Evolutionary conservation across 2,113 vertebrate species (phyloP), one percentile per base, ranked within the genome.

Genomic region (Leucopternis melanops): DNA sequence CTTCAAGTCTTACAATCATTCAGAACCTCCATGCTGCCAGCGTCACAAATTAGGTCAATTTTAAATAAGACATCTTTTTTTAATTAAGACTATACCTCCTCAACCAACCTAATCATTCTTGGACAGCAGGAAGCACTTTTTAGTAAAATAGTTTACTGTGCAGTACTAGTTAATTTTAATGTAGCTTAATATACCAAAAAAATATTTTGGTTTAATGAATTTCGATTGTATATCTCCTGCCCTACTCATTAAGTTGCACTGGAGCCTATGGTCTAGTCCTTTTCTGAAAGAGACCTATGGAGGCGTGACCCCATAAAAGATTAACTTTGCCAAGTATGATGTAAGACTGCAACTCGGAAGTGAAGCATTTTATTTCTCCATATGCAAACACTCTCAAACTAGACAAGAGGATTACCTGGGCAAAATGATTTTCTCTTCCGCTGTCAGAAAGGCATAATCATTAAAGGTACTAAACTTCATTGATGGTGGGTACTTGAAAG

Each of bases 401-500:
- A 61, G 20, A 34, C 8, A 69, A 22, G 49, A 63, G 54, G 18
- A 88, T 96, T 98, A 99, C 99, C 99, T 99, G 92, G 99, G 99
- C 92, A 99, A 97, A 97, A 99, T 99, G 22, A 99, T 99, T 95
- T 99, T 99, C 95, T 99, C 99, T 95, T 99, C 99, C 74, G 99
- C 98, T 86, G 98, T 98, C 75, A 99, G 98, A 21, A 99, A 99
- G 78, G 99, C 99, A 14, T 99, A 99, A 93, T 99, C 99, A 66
- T 99, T 99, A 96, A 99, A 99, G 97, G 99, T 99, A 98, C 98
- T 99, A 97, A 99, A 99, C 97, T 99, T 99, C 93, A 98, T 97
- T 36, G 99, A 94, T 6, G 99, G 99, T 42, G 99, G 98, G 96
- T 99, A 99, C 96, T 98, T 99, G 98, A 99, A 99, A 94, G 99